Percentiles rank a stretch among this genome's conserved stretches.
Conservation (phyloP, 2,113 vertebrate genomes). For the Oryzias melastigma region DNA sequence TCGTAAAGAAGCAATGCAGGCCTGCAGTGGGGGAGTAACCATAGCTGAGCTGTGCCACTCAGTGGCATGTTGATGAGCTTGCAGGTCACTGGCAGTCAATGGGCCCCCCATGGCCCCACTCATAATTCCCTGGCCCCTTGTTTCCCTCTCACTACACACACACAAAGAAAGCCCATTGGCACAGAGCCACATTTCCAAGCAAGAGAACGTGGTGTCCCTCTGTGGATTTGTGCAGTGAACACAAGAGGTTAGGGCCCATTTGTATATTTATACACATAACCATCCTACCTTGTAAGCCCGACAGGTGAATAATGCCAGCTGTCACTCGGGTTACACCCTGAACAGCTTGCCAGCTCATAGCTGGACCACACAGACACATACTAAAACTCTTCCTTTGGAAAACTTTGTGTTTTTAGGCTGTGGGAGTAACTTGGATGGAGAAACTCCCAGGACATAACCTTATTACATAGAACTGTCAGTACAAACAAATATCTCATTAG, state of each 20-base stretch:
- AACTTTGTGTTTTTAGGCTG: too few species aligned
- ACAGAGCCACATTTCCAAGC: constrained; percentile 55
- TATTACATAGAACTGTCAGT: too few species aligned
- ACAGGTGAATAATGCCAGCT: too few species aligned
- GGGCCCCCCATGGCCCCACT: constrained; percentile 69
- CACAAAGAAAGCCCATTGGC: constrained; percentile 71
- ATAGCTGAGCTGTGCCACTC: constrained; percentile 65
- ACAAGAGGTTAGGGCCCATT: constrained; percentile 38
- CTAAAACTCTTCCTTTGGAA: too few species aligned
- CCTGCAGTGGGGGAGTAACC: constrained; percentile 60
- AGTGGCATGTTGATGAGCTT: constrained; percentile 79
- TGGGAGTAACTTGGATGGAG: too few species aligned
- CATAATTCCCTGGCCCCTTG: constrained; percentile 60
- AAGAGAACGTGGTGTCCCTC: constrained; percentile 58
- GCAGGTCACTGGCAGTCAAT: constrained; percentile 75
- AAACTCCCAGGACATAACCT: too few species aligned
- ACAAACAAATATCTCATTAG: too few species aligned
- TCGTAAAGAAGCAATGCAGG: constrained; percentile 68
- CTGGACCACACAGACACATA: too few species aligned
- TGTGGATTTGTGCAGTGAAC: constrained; percentile 42
- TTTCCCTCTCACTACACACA: constrained; percentile 79
- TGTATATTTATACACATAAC: too few species aligned
- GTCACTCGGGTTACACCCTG: too few species aligned
- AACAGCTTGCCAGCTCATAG: too few species aligned
- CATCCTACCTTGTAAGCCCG: too few species aligned